Evolutionary conservation across 1,140 invertebrate species (phyloP), one percentile per base, ranked within the genome.

Genomic region (Halyomorpha halys): DNA sequence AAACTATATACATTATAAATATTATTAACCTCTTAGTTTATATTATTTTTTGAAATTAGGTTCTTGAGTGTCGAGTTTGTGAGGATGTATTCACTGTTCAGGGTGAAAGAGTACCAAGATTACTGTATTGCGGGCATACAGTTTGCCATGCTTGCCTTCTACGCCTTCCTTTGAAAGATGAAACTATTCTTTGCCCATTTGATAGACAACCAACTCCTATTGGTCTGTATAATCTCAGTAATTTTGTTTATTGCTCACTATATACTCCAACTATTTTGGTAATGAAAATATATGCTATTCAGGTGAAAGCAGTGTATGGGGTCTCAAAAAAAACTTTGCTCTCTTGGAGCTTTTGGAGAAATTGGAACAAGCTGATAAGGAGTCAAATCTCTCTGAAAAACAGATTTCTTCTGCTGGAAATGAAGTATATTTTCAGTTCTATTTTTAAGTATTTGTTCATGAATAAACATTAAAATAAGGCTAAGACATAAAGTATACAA

Each of bases 251-350:
- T n/a, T n/a, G n/a, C 27, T 30, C 27, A 30, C 8, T 30, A 30
- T 4, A 4, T 30, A 8, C 27, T 30, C 3, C 8, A 30, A 4
- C 8, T 30, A 30, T 4, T 30, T 30, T 30, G 27, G 27, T 30
- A 8, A 3, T 23, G 30, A 30, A 27, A 47, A 44, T 27, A 61
- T 47, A 6, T 54, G 65, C 18, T 62, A 67, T 64, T 3, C 56
- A 74, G 77, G 77, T 18, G 75, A 78, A 54, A 77, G 79, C 49
- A 81, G 82, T 23, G 77, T 83, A 11, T 82, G 80, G 75, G 80
- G 80, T 27, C 69, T 83, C 62, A 84, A 84, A 71, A 84, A 84
- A 68, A 84, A 84, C 70, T 84, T 84, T 77, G 82, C 82, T 3
- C 70, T 83, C 0, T 72, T 84, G 25, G 82, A 83, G 68, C 64